phyloP scores from a whole-genome alignment of 2,888 invertebrate species.

The Monoplex corrugatus region DNA sequence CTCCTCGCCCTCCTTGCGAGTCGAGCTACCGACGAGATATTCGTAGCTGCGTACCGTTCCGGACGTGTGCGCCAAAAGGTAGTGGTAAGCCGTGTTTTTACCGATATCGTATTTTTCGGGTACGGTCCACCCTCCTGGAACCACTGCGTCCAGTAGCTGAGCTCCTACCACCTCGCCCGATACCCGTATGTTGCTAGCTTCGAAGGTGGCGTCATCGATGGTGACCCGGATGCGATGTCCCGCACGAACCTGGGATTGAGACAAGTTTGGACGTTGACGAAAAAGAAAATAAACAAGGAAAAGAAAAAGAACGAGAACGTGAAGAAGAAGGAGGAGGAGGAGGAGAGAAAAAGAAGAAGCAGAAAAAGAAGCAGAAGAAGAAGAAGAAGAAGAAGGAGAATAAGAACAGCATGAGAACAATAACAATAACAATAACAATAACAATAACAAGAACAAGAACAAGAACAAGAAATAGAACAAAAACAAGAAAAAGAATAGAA shows the following conservation, averaged over 20 bases:
- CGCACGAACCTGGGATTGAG: slow-evolving; percentile 36
- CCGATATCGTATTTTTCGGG: slow-evolving; percentile 44
- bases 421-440: background rate
- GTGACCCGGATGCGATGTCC: slow-evolving; percentile 54
- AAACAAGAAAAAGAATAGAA: too few species aligned
- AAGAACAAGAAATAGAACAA: background rate
- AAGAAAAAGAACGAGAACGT: too few species aligned
- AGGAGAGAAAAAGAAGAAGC: too few species aligned
- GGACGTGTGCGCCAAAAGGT: slow-evolving; percentile 52
- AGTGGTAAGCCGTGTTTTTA: slow-evolving; percentile 49
- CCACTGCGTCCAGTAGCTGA: slow-evolving; percentile 52
- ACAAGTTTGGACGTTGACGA: too few species aligned
- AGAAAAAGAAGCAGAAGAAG: too few species aligned
- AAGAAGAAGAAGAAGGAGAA: background rate
- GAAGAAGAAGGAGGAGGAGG: too few species aligned
- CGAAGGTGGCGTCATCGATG: slow-evolving; percentile 49
- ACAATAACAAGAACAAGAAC: background rate
- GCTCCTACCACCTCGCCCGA: slow-evolving; percentile 51
- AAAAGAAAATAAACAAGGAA: too few species aligned
- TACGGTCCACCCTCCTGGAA: slow-evolving; percentile 40
- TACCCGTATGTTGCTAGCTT: slow-evolving; percentile 55
- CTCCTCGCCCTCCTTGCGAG: slow-evolving; percentile 9
- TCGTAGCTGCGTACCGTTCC: slow-evolving; percentile 53
- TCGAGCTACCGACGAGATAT: slow-evolving; percentile 50
- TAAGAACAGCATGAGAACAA: too few species aligned